phyloP scores from a whole-genome alignment of 2,888 invertebrate genomes.

The Andrena hattorfiana region DNA sequence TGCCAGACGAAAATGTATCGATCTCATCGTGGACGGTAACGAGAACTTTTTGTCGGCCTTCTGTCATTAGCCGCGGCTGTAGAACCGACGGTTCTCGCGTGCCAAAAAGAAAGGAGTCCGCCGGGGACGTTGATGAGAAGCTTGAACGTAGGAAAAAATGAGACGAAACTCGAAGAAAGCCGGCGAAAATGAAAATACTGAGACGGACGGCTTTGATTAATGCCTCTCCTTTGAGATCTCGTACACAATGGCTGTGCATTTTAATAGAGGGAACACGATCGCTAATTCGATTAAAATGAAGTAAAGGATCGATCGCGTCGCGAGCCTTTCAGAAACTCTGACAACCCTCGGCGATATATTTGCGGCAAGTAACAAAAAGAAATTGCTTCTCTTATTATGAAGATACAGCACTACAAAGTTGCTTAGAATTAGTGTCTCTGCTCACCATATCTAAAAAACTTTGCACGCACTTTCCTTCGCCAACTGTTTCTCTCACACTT shows the following conservation, averaged over 20 bases:
- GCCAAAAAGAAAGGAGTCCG: slow-evolving; percentile 2
- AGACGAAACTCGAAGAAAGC: slow-evolving; percentile 8
- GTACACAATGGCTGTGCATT: background rate
- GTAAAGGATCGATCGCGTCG: too few relatives aligned
- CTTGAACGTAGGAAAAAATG: background rate
- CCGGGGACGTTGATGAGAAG: background rate
- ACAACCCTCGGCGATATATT: too few relatives aligned
- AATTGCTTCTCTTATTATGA: background rate
- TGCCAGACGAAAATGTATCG: slow-evolving; percentile 35
- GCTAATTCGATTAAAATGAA: background rate
- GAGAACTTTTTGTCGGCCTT: slow-evolving; percentile 35
- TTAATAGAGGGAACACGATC: background rate
- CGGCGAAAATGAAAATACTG: background rate
- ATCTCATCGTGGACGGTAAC: slow-evolving; percentile 35
- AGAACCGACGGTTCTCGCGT: slow-evolving; percentile 36
- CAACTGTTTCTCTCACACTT: background rate
- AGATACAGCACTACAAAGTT: too few relatives aligned
- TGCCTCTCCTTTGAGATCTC: background rate
- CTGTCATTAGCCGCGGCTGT: slow-evolving; percentile 42
- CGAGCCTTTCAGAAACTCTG: background rate
- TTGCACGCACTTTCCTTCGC: background rate
- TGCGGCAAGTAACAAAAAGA: background rate
- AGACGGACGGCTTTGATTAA: slow-evolving; percentile 7
- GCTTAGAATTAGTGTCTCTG: too few relatives aligned
- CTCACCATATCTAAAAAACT: too few relatives aligned